Evolutionary conservation across 1,140 invertebrate species (phyloP).

Genomic region (Drosophila santomea): DNA sequence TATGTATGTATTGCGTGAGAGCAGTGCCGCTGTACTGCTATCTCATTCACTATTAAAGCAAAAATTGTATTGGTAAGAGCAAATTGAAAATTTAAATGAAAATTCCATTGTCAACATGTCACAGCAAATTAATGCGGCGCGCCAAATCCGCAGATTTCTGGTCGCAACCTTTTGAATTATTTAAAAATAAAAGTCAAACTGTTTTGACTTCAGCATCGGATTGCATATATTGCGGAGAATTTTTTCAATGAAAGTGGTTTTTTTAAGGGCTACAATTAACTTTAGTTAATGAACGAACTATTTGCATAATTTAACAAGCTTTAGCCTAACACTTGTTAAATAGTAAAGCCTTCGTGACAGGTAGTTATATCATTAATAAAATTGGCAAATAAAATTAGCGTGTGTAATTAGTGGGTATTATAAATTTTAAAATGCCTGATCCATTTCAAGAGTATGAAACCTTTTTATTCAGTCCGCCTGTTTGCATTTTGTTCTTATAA

Average conservation of each 20-base stretch:
- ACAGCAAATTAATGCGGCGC: constrained; percentile 41
- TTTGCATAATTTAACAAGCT: constrained; percentile 20
- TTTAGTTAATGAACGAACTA: constrained; percentile 23
- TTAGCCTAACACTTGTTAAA: neutral
- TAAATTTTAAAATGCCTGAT: neutral
- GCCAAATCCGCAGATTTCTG: constrained; percentile 45
- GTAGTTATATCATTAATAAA: neutral
- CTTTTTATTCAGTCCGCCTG: constrained; percentile 1
- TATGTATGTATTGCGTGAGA: constrained; percentile 5
- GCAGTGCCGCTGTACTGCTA: constrained; percentile 19
- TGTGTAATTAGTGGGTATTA: neutral
- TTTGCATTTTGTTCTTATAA: constrained; percentile 59
- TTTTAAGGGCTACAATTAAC: constrained; percentile 7
- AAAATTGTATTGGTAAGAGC: constrained; percentile 34
- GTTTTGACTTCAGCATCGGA: constrained; percentile 7
- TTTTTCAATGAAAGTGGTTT: neutral
- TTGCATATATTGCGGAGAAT: neutral
- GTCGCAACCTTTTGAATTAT: constrained; percentile 38
- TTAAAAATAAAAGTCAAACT: constrained; percentile 37
- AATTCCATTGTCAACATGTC: constrained; percentile 54
- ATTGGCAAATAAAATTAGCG: neutral
- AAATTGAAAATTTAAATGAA: constrained; percentile 47
- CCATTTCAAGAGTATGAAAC: neutral
- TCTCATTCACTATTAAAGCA: constrained; percentile 58
- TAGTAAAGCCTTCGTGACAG: neutral